Conservation (phyloP, 2,797 vertebrate genomes). For the Buceros bicornis region DNA sequence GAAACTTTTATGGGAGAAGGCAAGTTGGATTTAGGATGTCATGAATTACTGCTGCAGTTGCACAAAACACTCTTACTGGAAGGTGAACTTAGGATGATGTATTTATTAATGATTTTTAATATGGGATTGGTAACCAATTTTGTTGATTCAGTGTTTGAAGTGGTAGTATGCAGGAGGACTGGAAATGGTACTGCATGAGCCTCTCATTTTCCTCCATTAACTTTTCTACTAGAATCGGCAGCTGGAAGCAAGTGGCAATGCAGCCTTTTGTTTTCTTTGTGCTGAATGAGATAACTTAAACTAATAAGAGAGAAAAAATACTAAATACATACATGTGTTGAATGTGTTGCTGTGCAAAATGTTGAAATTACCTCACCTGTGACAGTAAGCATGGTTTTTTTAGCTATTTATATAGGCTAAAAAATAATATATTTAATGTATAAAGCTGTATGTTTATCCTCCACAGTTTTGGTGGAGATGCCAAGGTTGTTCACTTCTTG, state of each 20-base stretch:
- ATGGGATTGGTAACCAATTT: neutral
- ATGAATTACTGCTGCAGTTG: neutral
- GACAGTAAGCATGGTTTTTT: neutral
- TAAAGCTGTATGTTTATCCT: neutral
- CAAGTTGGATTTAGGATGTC: neutral
- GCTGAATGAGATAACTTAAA: neutral
- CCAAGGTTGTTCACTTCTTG: conserved; percentile 89
- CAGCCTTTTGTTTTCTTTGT: neutral
- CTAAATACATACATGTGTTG: no score
- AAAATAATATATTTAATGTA: neutral
- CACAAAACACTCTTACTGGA: neutral
- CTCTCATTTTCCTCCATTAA: neutral
- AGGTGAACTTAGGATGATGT: neutral
- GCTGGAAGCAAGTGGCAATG: neutral
- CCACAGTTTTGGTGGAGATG: conserved; percentile 83
- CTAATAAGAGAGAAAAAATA: neutral
- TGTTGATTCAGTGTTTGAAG: neutral
- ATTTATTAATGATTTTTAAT: neutral
- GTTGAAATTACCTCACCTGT: neutral
- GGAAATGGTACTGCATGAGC: neutral
- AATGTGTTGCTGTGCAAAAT: neutral
- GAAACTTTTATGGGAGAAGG: neutral
- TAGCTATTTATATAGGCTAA: neutral
- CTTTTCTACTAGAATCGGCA: neutral
- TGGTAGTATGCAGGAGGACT: neutral